phyloP scores from a whole-genome alignment of 2,113 vertebrate species.

The Archocentrus centrarchus region DNA sequence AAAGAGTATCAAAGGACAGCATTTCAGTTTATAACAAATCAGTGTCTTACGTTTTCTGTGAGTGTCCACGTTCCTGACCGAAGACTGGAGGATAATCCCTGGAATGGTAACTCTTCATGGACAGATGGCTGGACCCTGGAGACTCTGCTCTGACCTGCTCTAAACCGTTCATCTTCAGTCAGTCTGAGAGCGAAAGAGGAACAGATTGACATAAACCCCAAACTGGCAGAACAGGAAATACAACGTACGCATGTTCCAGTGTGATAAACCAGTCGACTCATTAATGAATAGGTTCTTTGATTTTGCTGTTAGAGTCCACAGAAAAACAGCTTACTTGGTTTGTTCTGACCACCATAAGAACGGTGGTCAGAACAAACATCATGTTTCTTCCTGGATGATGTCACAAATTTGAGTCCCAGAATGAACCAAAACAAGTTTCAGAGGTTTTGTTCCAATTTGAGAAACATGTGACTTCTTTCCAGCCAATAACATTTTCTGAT shows the following conservation, averaged over 20 bases:
- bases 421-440: not conserved
- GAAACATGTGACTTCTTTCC: not conserved
- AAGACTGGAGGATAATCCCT: not conserved
- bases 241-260: no score
- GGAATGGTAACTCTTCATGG: fast-evolving
- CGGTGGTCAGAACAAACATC: fast-evolving
- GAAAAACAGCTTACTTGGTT: not conserved
- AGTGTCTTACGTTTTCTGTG: not conserved
- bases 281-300: fast-evolving
- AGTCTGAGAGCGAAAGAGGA: not conserved
- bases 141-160: fast-evolving
- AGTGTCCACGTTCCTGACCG: fast-evolving
- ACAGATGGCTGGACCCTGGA: not conserved
- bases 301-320: not conserved
- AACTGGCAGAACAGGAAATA: not conserved
- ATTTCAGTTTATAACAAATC: no score
- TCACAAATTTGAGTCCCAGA: fast-evolving
- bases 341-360: not conserved
- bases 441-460: fast-evolving
- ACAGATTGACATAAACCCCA: not conserved
- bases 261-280: fast-evolving
- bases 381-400: not conserved
- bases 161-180: fast-evolving
- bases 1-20: no score
- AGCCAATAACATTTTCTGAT: not conserved